Evolutionary conservation across 1,140 invertebrate species (phyloP), one percentile per base, ranked within the genome.

Genomic region (Hesperophylax magnus): DNA sequence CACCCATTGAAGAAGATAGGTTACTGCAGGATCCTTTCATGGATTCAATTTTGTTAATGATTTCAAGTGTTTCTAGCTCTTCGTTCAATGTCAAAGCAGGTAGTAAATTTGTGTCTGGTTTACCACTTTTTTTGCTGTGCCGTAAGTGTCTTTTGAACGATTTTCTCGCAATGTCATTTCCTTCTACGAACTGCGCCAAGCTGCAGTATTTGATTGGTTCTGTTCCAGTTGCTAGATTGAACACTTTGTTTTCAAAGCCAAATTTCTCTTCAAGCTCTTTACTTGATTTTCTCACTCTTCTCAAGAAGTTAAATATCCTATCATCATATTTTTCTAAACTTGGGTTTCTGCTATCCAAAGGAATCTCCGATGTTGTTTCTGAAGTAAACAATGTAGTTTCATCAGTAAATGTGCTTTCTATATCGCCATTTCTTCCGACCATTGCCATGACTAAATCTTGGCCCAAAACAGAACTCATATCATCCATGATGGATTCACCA

Each of bases 131-230:
- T 18, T 89, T 81, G 79, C 89, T 90, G 67, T 88, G 89, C 52
- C 85, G 86, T n/a, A 89, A 69, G 56, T 88, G 87, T 77, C 90
- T 91, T 85, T 94, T 94, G 85, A 95, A 94, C 4, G 95, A 96
- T 85, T 92, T 92, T 67, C 94, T 92, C 1, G 93, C 94, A 78
- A 96, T 96, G 86, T 96, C 95, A 86, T 92, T 95, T 47, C 94
- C 94, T 88, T 95, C 95, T 80, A 93, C 93, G 85, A 95, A 95
- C 83, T 95, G 92, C 7, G 94, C 94, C 83, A 95, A 88, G 86
- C 93, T 94, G 85, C 93, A 94, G 86, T 93, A 94, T 83, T 92
- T 93, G 61, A 91, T 91, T 67, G 93, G 92, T 85, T 87, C 90
- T 79, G 86, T 91, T 89, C 86, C 92, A 82, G 86, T 88, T 88